Base-by-base conservation (phyloP, 2,888 invertebrate genomes). In the Cryptus armator region DNA sequence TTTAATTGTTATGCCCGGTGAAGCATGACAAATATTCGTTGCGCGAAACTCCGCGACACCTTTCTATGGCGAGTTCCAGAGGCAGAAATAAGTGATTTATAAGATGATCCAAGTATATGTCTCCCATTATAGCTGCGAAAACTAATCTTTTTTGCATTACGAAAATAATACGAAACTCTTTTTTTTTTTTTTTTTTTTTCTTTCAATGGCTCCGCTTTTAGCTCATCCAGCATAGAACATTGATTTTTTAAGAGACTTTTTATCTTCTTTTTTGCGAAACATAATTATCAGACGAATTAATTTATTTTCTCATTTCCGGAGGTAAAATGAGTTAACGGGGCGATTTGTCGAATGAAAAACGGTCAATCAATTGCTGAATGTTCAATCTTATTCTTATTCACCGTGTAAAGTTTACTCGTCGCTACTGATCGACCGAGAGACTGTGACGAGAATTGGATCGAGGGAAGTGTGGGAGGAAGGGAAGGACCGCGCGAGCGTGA, bases 371-470 rank as follows among this genome's bases (percentile, higher is more conserved):
- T 48, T 48, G 14, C 12, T 14, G 12, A 48, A 48, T 71, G 53
- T 56, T 53, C 53, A 71, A 71, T 71, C 53, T 71, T 43, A 53
- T 71, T 71, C 71, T 71, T 43, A 71, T 56, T 53, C 71, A 43
- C 37, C 53, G 53, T 53, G 71, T 19, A 43, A 56, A 71, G 71
- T 71, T 53, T 71, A 51, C 53, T 56, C 71, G 71, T 37, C 53
- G 71, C 53, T 53, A 56, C 71, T 43, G 71, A 71, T 71, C 71
- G 56, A 56, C 51, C 70, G 16, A 51, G 70, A 70, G 70, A 67
- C 37, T 77, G 37, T 70, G 67, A 81, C 81, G 70, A 56, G 51
- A 81, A 75, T 81, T 76, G 53, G 48, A 72, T 77, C 46, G 66
- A 48, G 43, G n/a, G 70, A 53, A 19, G 32, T 6, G 62, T 32